Percentiles rank a stretch among this genome's conserved stretches.
Conservation (phyloP, 2,888 invertebrate species). For the Conops quadrifasciatus region DNA sequence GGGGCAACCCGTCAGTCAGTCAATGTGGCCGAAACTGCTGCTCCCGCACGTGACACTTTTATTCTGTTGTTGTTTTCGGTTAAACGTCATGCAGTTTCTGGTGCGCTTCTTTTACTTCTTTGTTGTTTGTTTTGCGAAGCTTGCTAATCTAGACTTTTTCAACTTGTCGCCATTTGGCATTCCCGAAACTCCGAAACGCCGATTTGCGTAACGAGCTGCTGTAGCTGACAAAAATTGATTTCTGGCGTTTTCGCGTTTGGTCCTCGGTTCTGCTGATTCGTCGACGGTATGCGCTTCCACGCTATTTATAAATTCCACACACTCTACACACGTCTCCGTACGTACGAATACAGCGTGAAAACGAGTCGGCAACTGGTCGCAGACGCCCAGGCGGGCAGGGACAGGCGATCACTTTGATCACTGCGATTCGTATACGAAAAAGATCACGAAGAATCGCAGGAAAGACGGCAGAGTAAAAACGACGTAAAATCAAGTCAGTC, state of each 20-base stretch:
- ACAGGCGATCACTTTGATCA: not conserved
- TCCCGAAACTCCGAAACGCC: not conserved
- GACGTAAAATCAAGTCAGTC: constrained; percentile 39
- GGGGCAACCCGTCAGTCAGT: too few relatives aligned
- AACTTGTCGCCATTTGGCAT: not conserved
- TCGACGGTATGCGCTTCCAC: constrained; percentile 34
- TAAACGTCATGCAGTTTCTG: not conserved
- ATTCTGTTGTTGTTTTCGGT: not conserved
- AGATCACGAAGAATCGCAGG: constrained; percentile 35
- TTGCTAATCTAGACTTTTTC: not conserved
- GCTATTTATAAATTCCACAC: constrained; percentile 40
- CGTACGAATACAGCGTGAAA: constrained; percentile 33
- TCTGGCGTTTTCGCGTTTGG: not conserved
- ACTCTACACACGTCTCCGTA: constrained; percentile 32
- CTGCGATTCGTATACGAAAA: constrained; percentile 38
- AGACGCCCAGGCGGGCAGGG: constrained; percentile 15
- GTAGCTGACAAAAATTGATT: not conserved
- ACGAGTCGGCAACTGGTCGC: constrained; percentile 34
- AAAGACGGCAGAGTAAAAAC: constrained; percentile 36
- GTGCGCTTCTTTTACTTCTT: not conserved
- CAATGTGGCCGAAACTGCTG: not conserved
- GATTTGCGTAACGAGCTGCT: not conserved
- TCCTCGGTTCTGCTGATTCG: constrained; percentile 4
- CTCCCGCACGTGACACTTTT: not conserved
- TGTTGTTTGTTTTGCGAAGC: not conserved